phyloP scores from a whole-genome alignment of 2,888 invertebrate species.

The Scaptomyza caliginosa region DNA sequence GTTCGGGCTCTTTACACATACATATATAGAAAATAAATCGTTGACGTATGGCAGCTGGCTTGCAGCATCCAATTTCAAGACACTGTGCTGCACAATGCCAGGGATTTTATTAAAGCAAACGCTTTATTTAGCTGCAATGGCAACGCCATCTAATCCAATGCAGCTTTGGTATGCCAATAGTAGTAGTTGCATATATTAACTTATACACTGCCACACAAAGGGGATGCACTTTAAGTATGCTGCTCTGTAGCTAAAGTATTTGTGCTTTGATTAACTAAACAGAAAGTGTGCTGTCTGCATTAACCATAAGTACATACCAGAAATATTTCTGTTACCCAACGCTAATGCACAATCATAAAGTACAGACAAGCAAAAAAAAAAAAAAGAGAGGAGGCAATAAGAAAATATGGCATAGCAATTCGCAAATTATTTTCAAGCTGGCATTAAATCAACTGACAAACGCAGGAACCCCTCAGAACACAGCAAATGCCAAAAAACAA shows the following conservation, averaged over 20 bases:
- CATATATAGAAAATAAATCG: constrained; percentile 64
- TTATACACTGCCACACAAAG: constrained; percentile 25
- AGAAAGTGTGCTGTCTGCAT: constrained; percentile 2
- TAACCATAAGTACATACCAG: constrained; percentile 62
- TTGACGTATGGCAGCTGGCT: constrained; percentile 54
- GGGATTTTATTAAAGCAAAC: constrained; percentile 62
- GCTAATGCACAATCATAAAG: constrained; percentile 72
- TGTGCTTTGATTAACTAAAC: constrained; percentile 40
- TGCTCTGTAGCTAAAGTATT: constrained; percentile 46
- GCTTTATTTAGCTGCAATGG: constrained; percentile 12
- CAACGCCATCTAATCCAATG: constrained; percentile 15
- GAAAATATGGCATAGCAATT: constrained; percentile 73
- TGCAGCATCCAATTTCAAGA: constrained; percentile 69
- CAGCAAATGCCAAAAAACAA: constrained; percentile 34
- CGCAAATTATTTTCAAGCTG: constrained; percentile 77
- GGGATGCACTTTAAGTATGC: constrained; percentile 54
- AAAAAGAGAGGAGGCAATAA: constrained; percentile 6
- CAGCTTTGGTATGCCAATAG: constrained; percentile 10
- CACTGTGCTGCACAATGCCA: constrained; percentile 26
- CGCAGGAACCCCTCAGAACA: constrained; percentile 41
- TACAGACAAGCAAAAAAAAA: constrained; percentile 44
- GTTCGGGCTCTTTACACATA: constrained; percentile 4
- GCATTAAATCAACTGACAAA: constrained; percentile 78
- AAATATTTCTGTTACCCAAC: constrained; percentile 35
- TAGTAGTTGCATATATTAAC: neutral